A percentile compares a stretch with the other conserved stretches of the same genome.
Conservation (phyloP, 1,140 invertebrate species). For the Steinernema feltiae region DNA sequence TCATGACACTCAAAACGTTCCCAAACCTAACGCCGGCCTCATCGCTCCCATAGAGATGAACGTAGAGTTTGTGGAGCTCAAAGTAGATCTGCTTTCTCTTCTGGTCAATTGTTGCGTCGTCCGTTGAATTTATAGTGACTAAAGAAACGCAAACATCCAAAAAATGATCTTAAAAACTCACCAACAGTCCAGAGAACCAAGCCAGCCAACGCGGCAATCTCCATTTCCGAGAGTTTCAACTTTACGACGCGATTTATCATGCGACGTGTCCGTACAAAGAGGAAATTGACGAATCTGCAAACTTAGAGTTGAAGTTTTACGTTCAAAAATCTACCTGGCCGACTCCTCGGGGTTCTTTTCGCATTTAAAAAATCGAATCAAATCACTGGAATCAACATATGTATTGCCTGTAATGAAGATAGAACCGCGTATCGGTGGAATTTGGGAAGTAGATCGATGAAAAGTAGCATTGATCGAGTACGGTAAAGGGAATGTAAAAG, state of each 20-base stretch:
- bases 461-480: neutral
- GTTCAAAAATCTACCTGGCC: neutral
- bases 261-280: neutral
- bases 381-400: neutral
- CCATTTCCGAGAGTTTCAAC: neutral
- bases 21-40: neutral
- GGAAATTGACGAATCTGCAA: neutral
- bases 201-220: neutral
- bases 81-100: neutral
- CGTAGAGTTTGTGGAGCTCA: neutral
- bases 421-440: neutral
- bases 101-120: neutral
- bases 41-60: neutral
- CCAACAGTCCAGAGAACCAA: neutral
- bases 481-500: neutral
- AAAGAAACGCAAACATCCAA: no score
- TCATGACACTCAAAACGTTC: neutral
- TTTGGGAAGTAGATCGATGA: constrained; percentile 5
- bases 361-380: neutral
- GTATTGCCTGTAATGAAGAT: neutral
- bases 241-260: neutral
- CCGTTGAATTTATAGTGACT: neutral
- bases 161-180: neutral
- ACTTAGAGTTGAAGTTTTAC: neutral
- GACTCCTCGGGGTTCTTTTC: constrained; percentile 23